A percentile compares a stretch with the other conserved stretches of the same genome.
phyloP scores from a whole-genome alignment of 2,888 invertebrate genomes.

The Augochlorella aurata region DNA sequence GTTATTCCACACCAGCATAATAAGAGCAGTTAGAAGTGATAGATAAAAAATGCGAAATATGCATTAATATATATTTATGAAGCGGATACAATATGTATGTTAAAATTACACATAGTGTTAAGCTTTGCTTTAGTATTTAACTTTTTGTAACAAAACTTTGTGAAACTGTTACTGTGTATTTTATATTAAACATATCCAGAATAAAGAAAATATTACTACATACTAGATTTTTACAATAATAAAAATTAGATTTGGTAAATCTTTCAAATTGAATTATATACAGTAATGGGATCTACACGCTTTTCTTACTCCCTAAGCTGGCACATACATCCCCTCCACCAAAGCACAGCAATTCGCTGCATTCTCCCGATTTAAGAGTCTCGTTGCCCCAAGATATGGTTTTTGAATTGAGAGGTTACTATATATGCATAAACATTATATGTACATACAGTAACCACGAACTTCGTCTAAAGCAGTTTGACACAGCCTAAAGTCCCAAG shows the following conservation, averaged over 20 bases:
- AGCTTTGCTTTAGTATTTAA: background rate
- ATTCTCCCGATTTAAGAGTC: no score
- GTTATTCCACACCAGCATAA: slow-evolving; percentile 33
- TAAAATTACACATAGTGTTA: background rate
- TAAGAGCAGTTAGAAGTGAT: background rate
- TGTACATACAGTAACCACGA: no score
- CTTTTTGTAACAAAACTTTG: background rate
- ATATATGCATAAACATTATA: no score
- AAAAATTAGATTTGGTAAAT: background rate
- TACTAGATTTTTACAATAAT: background rate
- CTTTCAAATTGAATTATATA: background rate
- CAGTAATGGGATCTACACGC: no score
- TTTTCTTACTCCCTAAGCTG: no score
- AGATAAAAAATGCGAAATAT: background rate
- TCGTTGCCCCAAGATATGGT: no score
- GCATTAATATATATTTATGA: background rate
- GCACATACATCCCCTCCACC: no score
- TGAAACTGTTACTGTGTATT: background rate
- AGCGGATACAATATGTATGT: background rate
- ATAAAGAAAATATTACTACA: background rate
- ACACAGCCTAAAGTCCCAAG: no score
- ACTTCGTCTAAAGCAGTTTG: no score
- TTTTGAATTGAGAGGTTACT: no score
- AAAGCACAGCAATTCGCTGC: no score
- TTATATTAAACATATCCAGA: background rate